Evolutionary conservation across 2,888 invertebrate species (phyloP), one percentile per base, ranked within the genome.

Genomic region (Nowickia ferox): DNA sequence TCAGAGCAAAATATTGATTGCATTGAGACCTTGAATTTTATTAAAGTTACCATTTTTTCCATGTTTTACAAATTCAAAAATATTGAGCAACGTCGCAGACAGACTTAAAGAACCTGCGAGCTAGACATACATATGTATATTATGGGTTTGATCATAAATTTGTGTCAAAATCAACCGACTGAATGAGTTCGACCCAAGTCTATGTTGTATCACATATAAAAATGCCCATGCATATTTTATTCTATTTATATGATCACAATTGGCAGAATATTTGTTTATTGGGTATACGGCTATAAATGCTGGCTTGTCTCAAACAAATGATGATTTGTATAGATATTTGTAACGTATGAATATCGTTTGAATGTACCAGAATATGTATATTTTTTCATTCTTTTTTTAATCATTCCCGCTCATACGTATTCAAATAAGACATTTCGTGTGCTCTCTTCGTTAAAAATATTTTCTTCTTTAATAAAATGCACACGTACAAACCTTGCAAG

Each of bases 371-470:
- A 6, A 30, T 30, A 30, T 30, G 30, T 30, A 30, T 30, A 4
- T 4, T 76, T 17, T 46, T 61, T 78, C 17, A 42, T 68, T 66
- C 40, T n/a, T 63, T 53, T 66, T 38, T 46, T 66, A 6, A 30
- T 59, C 53, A 10, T 61, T 44, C 46, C 17, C 15, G 17, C 55
- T 57, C 69, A 68, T 51, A 83, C 57, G 17, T 71, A 77, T 81
- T 57, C 72, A 57, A 80, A 80, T 80, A 68, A 75, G 68, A 57
- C 42, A 61, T 44, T 65, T 76, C 61, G 51, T 59, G 38, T 75
- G 48, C 53, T 81, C 81, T 81, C 75, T 46, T 82, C 63, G n/a
- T 75, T 19, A 42, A 15, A 61, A 61, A 74, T 48, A 57, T 30
- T 13, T 48, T 6, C 19, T 51, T 53, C 11, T 30, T 30, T 4